A percentile compares a stretch with the other conserved stretches of the same genome.
phyloP scores from a whole-genome alignment of 2,113 vertebrate species.

The Solea solea region DNA sequence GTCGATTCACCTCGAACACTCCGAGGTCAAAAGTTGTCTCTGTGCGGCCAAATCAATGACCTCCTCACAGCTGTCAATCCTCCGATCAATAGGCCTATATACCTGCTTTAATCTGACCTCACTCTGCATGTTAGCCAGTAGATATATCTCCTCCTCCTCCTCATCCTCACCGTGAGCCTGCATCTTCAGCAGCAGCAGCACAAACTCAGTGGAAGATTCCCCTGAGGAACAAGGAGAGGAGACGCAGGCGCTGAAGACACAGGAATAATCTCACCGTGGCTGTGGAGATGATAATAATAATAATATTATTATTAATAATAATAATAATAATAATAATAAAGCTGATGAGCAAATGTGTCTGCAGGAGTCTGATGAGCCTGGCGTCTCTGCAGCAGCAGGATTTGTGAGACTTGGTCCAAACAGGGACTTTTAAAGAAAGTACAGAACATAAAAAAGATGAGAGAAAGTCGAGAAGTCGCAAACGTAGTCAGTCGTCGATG shows the following conservation, averaged over 20 bases:
- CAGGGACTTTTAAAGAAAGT: no score
- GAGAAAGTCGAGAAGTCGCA: no score
- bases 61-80: conserved; percentile 54
- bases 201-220: conserved; percentile 16
- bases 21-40: conserved; percentile 63
- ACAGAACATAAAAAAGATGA: no score
- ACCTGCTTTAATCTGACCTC: conserved; percentile 65
- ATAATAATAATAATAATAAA: background rate
- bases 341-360: background rate
- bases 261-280: background rate
- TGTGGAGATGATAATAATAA: background rate
- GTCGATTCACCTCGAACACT: conserved; percentile 66
- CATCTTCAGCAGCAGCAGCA: conserved; percentile 14
- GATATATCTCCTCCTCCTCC: background rate
- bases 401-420: no score
- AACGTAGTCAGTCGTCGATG: no score
- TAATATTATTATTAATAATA: no score
- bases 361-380: background rate
- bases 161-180: conserved; percentile 14
- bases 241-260: background rate
- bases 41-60: conserved; percentile 69
- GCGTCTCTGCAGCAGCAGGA: no score
- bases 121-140: conserved; percentile 35
- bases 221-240: conserved; percentile 19
- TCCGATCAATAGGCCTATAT: conserved; percentile 69